These are phyloP conservation scores for Rhagophthalmus giganteus DNA, from an alignment of 2,888 invertebrate species.

Conservation along the genomic window DNA sequence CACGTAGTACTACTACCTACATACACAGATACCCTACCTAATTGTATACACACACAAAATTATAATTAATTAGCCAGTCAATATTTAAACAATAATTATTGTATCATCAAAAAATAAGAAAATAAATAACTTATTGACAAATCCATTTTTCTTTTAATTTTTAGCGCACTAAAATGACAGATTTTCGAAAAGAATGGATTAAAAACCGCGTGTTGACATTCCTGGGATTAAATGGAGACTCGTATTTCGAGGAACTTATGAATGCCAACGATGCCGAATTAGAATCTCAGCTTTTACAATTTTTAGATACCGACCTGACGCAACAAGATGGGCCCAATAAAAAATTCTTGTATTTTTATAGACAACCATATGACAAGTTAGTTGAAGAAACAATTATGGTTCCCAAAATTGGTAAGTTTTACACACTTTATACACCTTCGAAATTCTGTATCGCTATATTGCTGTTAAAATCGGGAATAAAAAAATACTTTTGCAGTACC, in stretches of 20 bases:
- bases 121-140: too few species aligned
- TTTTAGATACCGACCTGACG: slow-evolving; percentile 60
- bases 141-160: too few species aligned
- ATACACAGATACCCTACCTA: too few species aligned
- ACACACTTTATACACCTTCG: background rate
- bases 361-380: slow-evolving; percentile 71
- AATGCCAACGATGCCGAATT: slow-evolving; percentile 58
- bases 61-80: too few species aligned
- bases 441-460: background rate
- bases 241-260: slow-evolving; percentile 64
- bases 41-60: too few species aligned
- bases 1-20: too few species aligned
- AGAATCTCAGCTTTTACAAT: slow-evolving; percentile 59
- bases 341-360: slow-evolving; percentile 67
- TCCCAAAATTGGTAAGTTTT: slow-evolving; percentile 68
- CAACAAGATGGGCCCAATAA: slow-evolving; percentile 58
- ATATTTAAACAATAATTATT: too few species aligned
- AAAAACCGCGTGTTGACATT: slow-evolving; percentile 64
- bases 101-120: too few species aligned
- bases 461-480: background rate
- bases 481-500: too few species aligned
- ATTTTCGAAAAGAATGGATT: slow-evolving; percentile 71
- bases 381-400: slow-evolving; percentile 75
- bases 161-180: too few species aligned
- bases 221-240: slow-evolving; percentile 61